Evolutionary conservation across 30 jellyfish, hydroid and myxozoan genomes (phyloP).

Genomic region (Chironex yamaguchii): DNA sequence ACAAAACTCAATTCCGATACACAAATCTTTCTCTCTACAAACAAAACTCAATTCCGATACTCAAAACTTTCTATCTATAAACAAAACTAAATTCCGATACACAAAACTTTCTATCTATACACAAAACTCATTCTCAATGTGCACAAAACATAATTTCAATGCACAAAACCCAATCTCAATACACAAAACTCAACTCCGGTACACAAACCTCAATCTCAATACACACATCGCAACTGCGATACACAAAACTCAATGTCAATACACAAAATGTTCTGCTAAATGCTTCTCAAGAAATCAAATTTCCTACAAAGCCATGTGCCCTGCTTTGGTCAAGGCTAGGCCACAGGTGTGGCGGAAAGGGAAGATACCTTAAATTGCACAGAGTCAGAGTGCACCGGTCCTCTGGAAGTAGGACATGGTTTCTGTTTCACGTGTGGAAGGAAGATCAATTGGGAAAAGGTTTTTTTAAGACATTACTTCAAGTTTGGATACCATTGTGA

Average conservation of each 20-base stretch:
- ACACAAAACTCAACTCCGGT: no score
- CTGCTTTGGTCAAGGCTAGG: conserved; percentile 60
- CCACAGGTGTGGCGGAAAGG: conserved; percentile 47
- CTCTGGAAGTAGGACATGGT: conserved; percentile 53
- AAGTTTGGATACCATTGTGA: conserved; percentile 55
- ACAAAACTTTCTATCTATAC: neutral
- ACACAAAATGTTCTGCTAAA: no score
- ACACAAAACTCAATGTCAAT: no score
- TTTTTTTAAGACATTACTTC: conserved; percentile 50
- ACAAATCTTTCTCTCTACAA: conserved; percentile 14
- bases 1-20: conserved; percentile 8
- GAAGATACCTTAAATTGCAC: conserved; percentile 58
- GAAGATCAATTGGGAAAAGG: conserved; percentile 67
- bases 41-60: conserved; percentile 32
- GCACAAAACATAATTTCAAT: no score
- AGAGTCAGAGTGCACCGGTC: conserved; percentile 42
- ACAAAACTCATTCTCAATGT: no score
- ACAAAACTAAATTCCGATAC: conserved; percentile 5
- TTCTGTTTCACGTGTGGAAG: conserved; percentile 58
- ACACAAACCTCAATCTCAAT: no score
- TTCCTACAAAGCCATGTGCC: conserved; percentile 19
- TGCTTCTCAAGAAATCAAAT: conserved; percentile 3
- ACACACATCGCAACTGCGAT: no score
- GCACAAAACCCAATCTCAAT: no score
- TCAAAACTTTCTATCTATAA: neutral